Base-by-base conservation (phyloP, 2,888 invertebrate genomes). In the Ectemnius lituratus region DNA sequence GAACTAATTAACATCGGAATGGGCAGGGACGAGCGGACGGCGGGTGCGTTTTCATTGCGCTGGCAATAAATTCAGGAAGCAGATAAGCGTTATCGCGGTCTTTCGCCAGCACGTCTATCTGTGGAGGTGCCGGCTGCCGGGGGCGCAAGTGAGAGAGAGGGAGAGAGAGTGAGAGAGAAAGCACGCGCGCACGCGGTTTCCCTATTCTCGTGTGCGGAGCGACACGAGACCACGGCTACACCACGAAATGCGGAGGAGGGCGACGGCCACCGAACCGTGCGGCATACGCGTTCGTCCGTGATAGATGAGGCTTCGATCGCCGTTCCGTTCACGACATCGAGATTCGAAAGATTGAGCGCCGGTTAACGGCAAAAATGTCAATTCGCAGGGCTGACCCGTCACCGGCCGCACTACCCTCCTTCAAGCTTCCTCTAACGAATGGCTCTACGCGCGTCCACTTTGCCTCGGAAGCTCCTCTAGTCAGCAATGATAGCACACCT, bases 1-100 rank as follows among this genome's bases (percentile, higher is more conserved):
- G 62, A 65, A 71, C 88, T 89, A 88, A 88, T 89, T 89, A 89
- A 88, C 89, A 89, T 90, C 75, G 87, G 84, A 88, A 88, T 86
- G 86, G 87, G 83, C 84, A 81, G 85, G 82, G 84, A 84, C 83
- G 83, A 84, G 85, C 85, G 85, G 81, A 74, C 68, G 71, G 77
- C 78, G 75, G 81, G 82, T 85, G 87, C 86, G 87, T 88, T 88
- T 88, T 85, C 88, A 84, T 87, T 87, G 87, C 83, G 79, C 85
- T 75, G 81, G 87, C 85, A 86, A 88, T 88, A 88, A 88, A 88
- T 88, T 83, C 83, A 87, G 84, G 82, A 86, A 84, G 80, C 86
- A 87, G 88, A 88, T 88, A 88, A 88, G 88, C 86, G 85, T 84
- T 88, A 88, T 88, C 88, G 83, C 80, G 81, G 82, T 85, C 86